A percentile compares a stretch with the other conserved stretches of the same genome.
These are phyloP conservation scores for Pelmatolapia mariae DNA, from an alignment of 2,113 vertebrate species.

Conservation along the genomic window DNA sequence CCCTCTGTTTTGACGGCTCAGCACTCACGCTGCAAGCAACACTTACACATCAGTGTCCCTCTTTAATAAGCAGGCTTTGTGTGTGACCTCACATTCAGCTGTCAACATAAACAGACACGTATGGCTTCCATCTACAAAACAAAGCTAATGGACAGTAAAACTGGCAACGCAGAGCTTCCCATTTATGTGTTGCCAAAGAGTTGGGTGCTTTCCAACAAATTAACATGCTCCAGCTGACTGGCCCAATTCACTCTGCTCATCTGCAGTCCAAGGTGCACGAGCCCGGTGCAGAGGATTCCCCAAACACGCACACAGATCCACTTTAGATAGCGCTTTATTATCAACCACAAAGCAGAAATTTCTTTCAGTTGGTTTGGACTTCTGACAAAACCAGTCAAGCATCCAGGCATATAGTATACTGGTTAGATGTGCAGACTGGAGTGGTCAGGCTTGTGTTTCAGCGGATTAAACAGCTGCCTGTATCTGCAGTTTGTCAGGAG, in stretches of 20 bases:
- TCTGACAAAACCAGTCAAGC: neutral
- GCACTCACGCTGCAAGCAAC: neutral
- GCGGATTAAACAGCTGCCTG: neutral
- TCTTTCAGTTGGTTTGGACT: neutral
- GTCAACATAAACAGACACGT: constrained; percentile 3
- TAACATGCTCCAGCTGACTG: constrained; percentile 42
- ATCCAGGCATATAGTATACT: neutral
- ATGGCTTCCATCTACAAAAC: constrained; percentile 14
- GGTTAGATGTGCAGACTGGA: neutral
- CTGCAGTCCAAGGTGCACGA: neutral
- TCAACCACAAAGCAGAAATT: neutral
- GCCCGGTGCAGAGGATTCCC: neutral
- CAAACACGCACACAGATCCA: neutral
- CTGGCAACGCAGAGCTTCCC: constrained; percentile 22
- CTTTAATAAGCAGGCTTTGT: neutral
- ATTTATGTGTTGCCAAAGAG: constrained; percentile 33
- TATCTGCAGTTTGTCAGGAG: neutral
- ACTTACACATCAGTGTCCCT: neutral
- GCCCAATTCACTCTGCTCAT: constrained; percentile 16
- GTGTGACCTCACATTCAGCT: neutral
- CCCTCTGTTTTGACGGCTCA: neutral
- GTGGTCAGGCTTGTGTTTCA: neutral
- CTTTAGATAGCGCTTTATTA: neutral
- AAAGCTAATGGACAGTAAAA: constrained; percentile 26
- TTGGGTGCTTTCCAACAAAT: constrained; percentile 48